Base-by-base conservation (phyloP, 1,140 invertebrate species). In the Lucilia sericata region DNA sequence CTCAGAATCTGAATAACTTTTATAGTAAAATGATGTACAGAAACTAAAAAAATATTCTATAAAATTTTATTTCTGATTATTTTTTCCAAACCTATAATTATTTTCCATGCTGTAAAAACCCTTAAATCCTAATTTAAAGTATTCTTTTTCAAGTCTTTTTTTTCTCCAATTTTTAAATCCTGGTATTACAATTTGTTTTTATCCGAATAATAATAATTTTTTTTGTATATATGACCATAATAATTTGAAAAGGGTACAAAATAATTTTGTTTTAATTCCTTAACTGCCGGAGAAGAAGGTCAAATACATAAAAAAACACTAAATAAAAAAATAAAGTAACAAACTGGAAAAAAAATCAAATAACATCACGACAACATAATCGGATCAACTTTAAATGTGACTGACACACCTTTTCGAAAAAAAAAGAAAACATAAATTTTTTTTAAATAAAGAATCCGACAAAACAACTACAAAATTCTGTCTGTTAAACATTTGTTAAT, bases 301-400 rank as follows among this genome's bases (percentile, higher is more conserved):
- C 51, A 55, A 55, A 55, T 55, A 55, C 17, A 55, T 55, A 55
- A 42, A 42, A 42, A 42, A 8, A 2, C 2, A 2, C 2, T 7
- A 3, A 42, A 42, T 3, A 3, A 42, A 42, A 42, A 42, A 42
- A 42, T 42, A 42, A 42, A 42, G 42, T 42, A 42, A 1, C 42
- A 42, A 42, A 30, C 1, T 30, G 25, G 3, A 30, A 30, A 30
- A 30, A 55, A 55, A 55, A 55, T 55, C 17, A 55, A 55, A 55
- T 55, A 55, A 55, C 51, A 55, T 55, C 51, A 75, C 74, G 30
- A 75, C 74, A 75, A 34, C 74, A 75, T 75, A 75, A 75, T 75
- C 74, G 74, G 74, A 75, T 75, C 74, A 75, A 75, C 74, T 75
- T 55, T 12, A 75, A 75, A 75, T 75, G 74, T 75, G 74, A 55